Conservation (phyloP, 2,888 invertebrate species). For the Theretra japonica region DNA sequence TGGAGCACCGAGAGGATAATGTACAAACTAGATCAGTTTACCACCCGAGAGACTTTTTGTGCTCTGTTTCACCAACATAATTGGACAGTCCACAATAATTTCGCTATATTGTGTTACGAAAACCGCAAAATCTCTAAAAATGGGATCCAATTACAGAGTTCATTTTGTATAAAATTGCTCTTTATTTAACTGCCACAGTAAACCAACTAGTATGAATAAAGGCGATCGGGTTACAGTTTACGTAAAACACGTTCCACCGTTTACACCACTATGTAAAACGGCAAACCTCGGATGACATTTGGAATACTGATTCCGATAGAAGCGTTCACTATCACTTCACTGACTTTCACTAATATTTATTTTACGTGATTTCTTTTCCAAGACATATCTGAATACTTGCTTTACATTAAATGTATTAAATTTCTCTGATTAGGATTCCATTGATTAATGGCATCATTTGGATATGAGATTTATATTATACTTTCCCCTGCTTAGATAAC, state of each 20-base stretch:
- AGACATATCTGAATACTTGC: not conserved
- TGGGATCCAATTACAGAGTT: not conserved
- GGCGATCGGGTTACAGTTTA: constrained; percentile 12
- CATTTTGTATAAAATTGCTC: not conserved
- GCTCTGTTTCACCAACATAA: constrained; percentile 74
- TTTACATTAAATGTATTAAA: not conserved
- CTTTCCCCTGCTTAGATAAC: not conserved
- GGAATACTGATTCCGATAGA: constrained; percentile 47
- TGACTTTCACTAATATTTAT: constrained; percentile 52
- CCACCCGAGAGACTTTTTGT: constrained; percentile 59
- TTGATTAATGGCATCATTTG: not conserved
- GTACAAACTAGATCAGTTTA: constrained; percentile 55
- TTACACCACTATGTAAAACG: constrained; percentile 35
- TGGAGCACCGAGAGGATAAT: constrained; percentile 68
- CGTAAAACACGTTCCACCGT: constrained; percentile 2
- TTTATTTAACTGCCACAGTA: not conserved
- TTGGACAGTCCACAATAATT: constrained; percentile 40
- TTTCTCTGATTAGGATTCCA: constrained; percentile 12
- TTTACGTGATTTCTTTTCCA: constrained; percentile 28
- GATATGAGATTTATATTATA: not conserved
- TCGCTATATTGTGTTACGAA: constrained; percentile 30
- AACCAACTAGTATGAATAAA: not conserved
- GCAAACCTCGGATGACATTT: constrained; percentile 42
- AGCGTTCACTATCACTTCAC: constrained; percentile 47
- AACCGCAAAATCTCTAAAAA: constrained; percentile 31